A percentile compares a stretch with the other conserved stretches of the same genome.
Evolutionary conservation across 2,888 invertebrate species (phyloP).

Genomic region (Drosophila melanosoma): DNA sequence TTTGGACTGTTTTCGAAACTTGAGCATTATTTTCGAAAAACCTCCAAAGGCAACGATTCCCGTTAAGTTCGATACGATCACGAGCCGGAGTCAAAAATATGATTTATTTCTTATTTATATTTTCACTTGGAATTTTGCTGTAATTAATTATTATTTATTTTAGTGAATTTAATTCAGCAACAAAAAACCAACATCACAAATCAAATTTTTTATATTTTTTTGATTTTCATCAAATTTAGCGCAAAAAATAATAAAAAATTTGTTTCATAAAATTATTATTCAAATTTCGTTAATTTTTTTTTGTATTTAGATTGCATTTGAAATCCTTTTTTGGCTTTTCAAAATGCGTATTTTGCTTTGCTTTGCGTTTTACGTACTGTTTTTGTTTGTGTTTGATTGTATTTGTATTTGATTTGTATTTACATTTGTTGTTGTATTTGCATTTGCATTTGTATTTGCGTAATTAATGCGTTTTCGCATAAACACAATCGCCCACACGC

Average conservation of each 20-base stretch:
- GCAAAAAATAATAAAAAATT: conserved; percentile 62
- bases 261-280: conserved; percentile 30
- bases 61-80: conserved; percentile 36
- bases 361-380: conserved; percentile 47
- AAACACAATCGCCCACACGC: conserved; percentile 62
- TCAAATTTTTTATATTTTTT: conserved; percentile 34
- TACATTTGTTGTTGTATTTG: conserved; percentile 53
- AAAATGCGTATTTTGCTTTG: conserved; percentile 32
- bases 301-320: conserved; percentile 54
- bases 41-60: conserved; percentile 48
- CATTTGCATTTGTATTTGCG: conserved; percentile 59
- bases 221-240: conserved; percentile 31
- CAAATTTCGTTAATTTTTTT: conserved; percentile 12
- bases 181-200: conserved; percentile 64
- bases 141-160: conserved; percentile 9
- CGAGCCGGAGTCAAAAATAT: conserved; percentile 52
- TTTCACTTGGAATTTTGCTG: conserved; percentile 45
- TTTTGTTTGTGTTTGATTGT: conserved; percentile 72
- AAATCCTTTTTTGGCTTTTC: conserved; percentile 58
- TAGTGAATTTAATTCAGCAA: conserved; percentile 60
- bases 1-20: conserved; percentile 69
- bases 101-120: conserved; percentile 26
- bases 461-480: conserved; percentile 77
- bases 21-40: conserved; percentile 57
- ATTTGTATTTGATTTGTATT: conserved; percentile 57